These are phyloP conservation scores for Pollachius pollachius DNA, from an alignment of 2,113 vertebrate genomes.

Conservation along the genomic window DNA sequence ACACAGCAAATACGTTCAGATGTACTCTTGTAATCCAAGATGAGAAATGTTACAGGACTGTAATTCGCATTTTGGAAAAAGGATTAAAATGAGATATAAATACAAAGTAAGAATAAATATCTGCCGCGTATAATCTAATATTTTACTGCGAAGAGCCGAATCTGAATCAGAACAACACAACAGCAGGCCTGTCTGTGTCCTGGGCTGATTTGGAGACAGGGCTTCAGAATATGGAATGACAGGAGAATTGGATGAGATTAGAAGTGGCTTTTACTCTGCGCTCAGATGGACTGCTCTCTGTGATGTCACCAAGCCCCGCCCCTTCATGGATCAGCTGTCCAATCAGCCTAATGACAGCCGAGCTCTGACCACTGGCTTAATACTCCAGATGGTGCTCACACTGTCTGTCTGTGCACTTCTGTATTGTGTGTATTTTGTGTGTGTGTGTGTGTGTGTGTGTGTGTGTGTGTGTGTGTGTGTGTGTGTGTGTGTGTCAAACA, in stretches of 20 bases:
- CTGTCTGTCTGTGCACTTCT: constrained; percentile 17
- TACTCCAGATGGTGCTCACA: constrained; percentile 62
- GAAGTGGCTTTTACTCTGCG: constrained; percentile 12
- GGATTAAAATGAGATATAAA: too few species aligned
- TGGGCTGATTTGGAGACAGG: too few species aligned
- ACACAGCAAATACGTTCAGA: too few species aligned
- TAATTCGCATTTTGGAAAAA: too few species aligned
- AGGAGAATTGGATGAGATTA: constrained; percentile 14
- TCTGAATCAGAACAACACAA: not conserved
- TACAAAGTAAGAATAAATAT: too few species aligned
- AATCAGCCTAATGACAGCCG: constrained; percentile 62
- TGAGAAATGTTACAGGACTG: too few species aligned
- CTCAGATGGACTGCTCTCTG: too few species aligned
- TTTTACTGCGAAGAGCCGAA: not conserved
- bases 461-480: not conserved
- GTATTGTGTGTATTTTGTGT: not conserved
- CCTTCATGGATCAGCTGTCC: constrained; percentile 9
- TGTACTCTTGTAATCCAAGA: too few species aligned
- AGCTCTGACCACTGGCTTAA: constrained; percentile 58
- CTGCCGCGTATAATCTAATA: too few species aligned
- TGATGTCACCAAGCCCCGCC: too few species aligned
- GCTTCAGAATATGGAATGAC: too few species aligned
- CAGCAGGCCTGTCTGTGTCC: not conserved
- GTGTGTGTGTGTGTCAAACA: not conserved
- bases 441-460: not conserved